Base-by-base conservation (phyloP, 2,888 invertebrate genomes). In the Epirrita christyi region DNA sequence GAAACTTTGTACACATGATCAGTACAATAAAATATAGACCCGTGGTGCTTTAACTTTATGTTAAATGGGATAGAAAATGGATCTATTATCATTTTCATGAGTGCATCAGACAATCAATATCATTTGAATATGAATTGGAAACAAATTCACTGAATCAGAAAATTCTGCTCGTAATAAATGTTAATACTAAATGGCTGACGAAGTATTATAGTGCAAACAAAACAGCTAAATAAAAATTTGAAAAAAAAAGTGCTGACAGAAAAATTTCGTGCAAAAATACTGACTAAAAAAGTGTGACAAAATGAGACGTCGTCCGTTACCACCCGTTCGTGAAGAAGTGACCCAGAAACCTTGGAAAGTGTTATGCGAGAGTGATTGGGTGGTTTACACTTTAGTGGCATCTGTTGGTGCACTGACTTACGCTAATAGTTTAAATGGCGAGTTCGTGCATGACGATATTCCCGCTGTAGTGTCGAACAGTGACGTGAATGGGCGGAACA, bases 361-460 rank as follows among this genome's bases (percentile, higher is more conserved):
- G 55, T 59, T 86, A 10, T 87, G 83, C 75, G 85, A 90, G 40
- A 91, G 82, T 66, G 93, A 94, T 49, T 94, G 94, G 93, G 92
- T 92, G 60, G 87, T 94, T 53, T 95, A 95, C 76, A 85, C 91
- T 14, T 82, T 94, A 15, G 95, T 96, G 45, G 93, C 94, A 51
- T 90, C 94, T 29, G 94, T 95, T 9, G 95, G 96, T 13, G 90
- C 95, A 14, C 87, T 94, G 46, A 94, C 95, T 67, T 96, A 96
- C 83, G 90, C 94, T 42, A 96, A 96, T 83, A 95, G 96, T 52
- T 88, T 96, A 66, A 91, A 92, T 67, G 96, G 96, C 44, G 96
- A 97, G 80, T 97, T 97, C 78, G 97, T 97, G 63, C 97, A 97
- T 88, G 97, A 97, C 79, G 97, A 97, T 81, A 94, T 97, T 67